Evolutionary conservation across 1,140 invertebrate genomes (phyloP).

Genomic region (Brachionus calyciflorus): DNA sequence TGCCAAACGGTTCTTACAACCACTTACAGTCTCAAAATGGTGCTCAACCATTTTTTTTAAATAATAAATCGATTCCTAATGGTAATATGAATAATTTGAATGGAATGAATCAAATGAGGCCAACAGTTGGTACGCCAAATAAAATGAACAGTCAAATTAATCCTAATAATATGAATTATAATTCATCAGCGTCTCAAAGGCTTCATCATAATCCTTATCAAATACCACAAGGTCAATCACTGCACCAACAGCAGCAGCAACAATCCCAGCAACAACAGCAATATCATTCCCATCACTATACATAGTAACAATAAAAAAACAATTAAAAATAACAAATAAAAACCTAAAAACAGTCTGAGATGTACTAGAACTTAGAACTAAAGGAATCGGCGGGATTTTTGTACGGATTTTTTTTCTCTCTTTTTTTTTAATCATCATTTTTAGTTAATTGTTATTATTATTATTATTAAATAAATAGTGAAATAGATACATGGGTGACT

Average conservation of each 20-base stretch:
- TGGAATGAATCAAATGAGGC: background rate
- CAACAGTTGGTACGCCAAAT: background rate
- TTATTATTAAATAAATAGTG: no score
- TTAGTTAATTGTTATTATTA: no score
- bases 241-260: background rate
- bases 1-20: background rate
- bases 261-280: background rate
- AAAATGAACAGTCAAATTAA: background rate
- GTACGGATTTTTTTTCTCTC: no score
- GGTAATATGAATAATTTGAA: background rate
- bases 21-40: background rate
- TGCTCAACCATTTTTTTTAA: background rate
- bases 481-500: no score
- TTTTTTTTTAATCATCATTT: no score
- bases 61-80: background rate
- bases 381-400: no score
- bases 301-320: no score
- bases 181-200: background rate
- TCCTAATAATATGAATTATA: background rate
- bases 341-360: slow-evolving; percentile 20
- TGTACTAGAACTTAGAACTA: no score
- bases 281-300: slow-evolving; percentile 1
- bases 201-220: background rate
- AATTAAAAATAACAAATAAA: no score
- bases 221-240: background rate